A percentile compares a stretch with the other conserved stretches of the same genome.
Evolutionary conservation across 2,113 vertebrate genomes (phyloP).

Genomic region (Casuarius casuarius): DNA sequence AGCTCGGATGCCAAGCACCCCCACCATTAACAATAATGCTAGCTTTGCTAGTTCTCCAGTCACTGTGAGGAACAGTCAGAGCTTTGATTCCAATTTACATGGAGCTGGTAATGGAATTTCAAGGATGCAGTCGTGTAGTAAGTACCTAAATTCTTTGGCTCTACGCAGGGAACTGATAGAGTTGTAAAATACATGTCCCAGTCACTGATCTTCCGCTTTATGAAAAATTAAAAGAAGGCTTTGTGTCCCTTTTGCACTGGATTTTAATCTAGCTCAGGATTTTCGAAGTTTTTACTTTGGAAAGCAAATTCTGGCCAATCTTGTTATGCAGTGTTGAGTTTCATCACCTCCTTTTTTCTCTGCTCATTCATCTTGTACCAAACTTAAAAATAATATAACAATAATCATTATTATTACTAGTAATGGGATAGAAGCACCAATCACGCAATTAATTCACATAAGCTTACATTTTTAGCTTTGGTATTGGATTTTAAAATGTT

Average conservation of each 20-base stretch:
- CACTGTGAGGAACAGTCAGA: slow-evolving; percentile 92
- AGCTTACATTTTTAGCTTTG: neutral
- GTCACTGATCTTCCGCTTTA: neutral
- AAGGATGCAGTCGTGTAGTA: slow-evolving; percentile 93
- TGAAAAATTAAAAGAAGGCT: neutral
- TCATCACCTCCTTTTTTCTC: neutral
- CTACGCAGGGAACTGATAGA: fast-evolving
- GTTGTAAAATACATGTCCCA: fast-evolving
- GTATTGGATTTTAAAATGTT: neutral
- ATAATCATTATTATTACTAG: neutral
- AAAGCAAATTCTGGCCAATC: neutral
- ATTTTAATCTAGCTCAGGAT: neutral
- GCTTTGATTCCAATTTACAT: slow-evolving; percentile 91
- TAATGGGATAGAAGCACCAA: neutral
- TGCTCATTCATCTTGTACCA: neutral
- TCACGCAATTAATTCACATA: neutral
- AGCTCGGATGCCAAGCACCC: slow-evolving; percentile 85
- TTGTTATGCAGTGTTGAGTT: neutral
- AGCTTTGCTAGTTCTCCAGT: slow-evolving; percentile 81
- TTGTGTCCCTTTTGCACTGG: neutral
- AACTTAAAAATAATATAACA: neutral
- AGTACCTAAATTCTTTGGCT: slow-evolving; percentile 58
- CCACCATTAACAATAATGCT: slow-evolving; percentile 72
- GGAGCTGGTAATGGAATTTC: slow-evolving; percentile 86
- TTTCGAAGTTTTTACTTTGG: neutral